Conservation (phyloP, 2,113 vertebrate genomes). For the Thomomys bottae region DNA sequence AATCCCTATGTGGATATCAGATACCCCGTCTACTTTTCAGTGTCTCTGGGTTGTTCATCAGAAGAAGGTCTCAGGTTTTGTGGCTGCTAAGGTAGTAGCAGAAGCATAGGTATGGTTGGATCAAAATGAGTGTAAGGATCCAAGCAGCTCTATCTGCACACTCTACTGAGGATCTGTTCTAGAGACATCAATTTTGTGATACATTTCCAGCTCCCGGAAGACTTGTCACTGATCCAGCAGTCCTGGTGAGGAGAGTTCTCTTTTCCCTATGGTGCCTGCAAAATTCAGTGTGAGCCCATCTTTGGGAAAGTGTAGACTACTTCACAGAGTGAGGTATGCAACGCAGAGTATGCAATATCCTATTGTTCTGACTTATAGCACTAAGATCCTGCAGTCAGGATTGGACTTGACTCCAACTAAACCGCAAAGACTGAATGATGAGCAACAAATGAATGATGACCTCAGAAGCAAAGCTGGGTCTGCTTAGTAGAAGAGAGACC, state of each 20-base stretch:
- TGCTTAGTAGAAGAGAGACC: neutral
- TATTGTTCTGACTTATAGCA: neutral
- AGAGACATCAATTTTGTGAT: too few relatives aligned
- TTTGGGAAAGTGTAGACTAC: neutral
- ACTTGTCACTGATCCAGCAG: neutral
- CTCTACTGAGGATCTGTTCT: neutral
- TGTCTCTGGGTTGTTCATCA: neutral
- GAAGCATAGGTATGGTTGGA: neutral
- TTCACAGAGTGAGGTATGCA: too few relatives aligned
- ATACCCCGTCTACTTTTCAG: neutral
- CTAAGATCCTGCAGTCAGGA: neutral
- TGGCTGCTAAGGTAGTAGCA: neutral
- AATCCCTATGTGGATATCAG: neutral
- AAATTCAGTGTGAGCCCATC: neutral
- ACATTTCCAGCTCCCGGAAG: neutral
- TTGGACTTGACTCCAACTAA: neutral
- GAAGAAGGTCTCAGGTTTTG: neutral
- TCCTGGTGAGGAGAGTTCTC: neutral
- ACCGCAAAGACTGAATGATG: neutral
- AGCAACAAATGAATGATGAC: neutral
- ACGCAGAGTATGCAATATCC: fast-evolving
- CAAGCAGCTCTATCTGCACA: too few relatives aligned
- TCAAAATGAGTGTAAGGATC: neutral
- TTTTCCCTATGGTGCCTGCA: neutral
- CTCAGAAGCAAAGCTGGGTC: neutral